A percentile compares a stretch with the other conserved stretches of the same genome.
Conservation (phyloP, 2,888 invertebrate genomes). For the Cataglyphis rosenhaueri region DNA sequence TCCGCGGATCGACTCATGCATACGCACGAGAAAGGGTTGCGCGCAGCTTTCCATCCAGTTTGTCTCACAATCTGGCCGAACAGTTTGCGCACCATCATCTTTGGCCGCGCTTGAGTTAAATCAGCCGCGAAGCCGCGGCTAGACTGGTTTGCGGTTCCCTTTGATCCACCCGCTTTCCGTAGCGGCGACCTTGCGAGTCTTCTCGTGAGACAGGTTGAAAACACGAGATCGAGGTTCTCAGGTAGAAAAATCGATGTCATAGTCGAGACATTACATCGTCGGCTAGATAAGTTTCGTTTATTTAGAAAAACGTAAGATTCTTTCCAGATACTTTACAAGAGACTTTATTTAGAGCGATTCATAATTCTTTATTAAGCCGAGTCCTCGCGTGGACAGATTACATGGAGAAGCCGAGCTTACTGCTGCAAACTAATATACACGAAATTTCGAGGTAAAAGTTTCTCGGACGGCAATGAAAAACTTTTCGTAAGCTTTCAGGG, state of each 20-base stretch:
- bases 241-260: neutral
- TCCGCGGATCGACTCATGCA: conserved; percentile 43
- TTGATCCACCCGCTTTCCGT: conserved; percentile 63
- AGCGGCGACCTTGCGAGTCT: conserved; percentile 29
- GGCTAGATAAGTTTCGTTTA: neutral
- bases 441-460: conserved; percentile 18
- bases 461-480: conserved; percentile 7
- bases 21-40: conserved; percentile 54
- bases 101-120: conserved; percentile 72
- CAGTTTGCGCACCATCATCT: conserved; percentile 12
- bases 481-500: conserved; percentile 22
- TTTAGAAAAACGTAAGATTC: neutral
- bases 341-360: neutral
- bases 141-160: conserved; percentile 64
- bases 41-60: conserved; percentile 56
- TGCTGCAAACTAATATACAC: conserved; percentile 7
- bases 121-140: conserved; percentile 76
- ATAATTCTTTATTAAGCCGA: conserved; percentile 22
- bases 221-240: conserved; percentile 1
- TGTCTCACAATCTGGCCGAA: conserved; percentile 43
- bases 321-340: neutral
- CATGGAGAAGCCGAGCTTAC: neutral
- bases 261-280: neutral
- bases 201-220: conserved; percentile 30
- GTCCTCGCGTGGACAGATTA: neutral